phyloP scores from a whole-genome alignment of 2,888 invertebrate species.

The Eristalinus aeneus region DNA sequence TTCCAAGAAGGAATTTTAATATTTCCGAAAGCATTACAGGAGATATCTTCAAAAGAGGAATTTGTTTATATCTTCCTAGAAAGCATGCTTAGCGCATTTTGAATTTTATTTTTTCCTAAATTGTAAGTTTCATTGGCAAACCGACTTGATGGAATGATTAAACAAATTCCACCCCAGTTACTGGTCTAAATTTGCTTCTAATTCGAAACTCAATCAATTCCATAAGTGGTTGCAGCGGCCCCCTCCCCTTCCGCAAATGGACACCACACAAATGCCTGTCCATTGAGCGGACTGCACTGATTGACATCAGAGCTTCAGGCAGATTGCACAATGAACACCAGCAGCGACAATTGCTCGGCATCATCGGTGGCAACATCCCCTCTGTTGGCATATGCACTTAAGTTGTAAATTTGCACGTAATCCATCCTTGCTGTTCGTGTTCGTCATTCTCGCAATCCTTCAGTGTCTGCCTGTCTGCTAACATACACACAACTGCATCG shows the following conservation, averaged over 20 bases:
- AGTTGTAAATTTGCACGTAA: constrained; percentile 54
- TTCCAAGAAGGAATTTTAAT: too few species aligned
- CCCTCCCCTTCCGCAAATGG: background rate
- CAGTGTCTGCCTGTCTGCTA: background rate
- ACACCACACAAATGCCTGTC: background rate
- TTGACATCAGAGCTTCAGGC: background rate
- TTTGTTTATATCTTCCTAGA: too few species aligned
- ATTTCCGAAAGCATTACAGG: too few species aligned
- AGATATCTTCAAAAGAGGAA: too few species aligned
- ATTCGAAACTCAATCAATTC: background rate
- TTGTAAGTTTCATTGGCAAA: too few species aligned
- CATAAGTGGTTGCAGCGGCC: background rate
- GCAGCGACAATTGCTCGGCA: constrained; percentile 6
- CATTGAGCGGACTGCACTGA: background rate
- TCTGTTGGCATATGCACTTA: constrained; percentile 36
- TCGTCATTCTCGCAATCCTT: constrained; percentile 15
- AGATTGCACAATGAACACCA: constrained; percentile 17
- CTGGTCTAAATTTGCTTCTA: background rate
- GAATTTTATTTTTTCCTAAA: too few species aligned
- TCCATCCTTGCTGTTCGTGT: constrained; percentile 36
- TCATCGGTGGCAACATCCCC: background rate
- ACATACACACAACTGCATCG: background rate
- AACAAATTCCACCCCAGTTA: background rate
- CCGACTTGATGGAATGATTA: too few species aligned
- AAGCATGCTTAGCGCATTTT: too few species aligned